Base-by-base conservation (phyloP, 2,113 vertebrate species). In the Neogale vison region DNA sequence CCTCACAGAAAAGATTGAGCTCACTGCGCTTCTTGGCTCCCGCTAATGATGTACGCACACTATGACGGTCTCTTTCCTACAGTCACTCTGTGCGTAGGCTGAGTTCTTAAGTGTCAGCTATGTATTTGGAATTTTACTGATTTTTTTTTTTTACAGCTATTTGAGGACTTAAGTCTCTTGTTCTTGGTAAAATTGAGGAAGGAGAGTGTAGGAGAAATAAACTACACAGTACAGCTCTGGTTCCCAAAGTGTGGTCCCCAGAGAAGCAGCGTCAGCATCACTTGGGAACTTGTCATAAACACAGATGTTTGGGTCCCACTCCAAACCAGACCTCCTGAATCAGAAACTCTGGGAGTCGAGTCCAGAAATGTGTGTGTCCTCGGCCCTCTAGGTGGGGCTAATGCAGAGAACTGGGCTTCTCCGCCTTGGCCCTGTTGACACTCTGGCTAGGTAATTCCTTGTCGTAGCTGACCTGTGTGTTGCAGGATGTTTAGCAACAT, bases 141-240 rank as follows among this genome's bases (percentile, higher is more conserved):
- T 47, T 59, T 81, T 47, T 42, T 42, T 42, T 42, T 36, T 79
- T 79, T 26, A 77, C 55, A 92, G 65, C 65, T 82, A 18, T 39
- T 57, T 97, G 65, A 76, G 39, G 72, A 47, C 14, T 39, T 34
- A 18, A n/a, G 21, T 92, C 18, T 57, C 77, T 79, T 82, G 3
- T 59, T 65, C 31, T 69, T 91, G 34, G 45, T 61, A 31, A 72
- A 83, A 83, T 1, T 21, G 31, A 79, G 47, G 52, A 12, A 93
- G 17, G 59, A 34, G 63, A 8, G 7, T 36, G 3, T 2, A 15
- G 67, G 83, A 50, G 36, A 88, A 42, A 69, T 55, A 77, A 63
- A 21, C 15, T 20, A 0, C 3, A 0, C 42, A 47, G 1, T n/a
- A 47, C 21, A n/a, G 57, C 36, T 4, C 1, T 17, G 29, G 9